Conservation (phyloP, 2,888 invertebrate species). For the Spialia ferax region DNA sequence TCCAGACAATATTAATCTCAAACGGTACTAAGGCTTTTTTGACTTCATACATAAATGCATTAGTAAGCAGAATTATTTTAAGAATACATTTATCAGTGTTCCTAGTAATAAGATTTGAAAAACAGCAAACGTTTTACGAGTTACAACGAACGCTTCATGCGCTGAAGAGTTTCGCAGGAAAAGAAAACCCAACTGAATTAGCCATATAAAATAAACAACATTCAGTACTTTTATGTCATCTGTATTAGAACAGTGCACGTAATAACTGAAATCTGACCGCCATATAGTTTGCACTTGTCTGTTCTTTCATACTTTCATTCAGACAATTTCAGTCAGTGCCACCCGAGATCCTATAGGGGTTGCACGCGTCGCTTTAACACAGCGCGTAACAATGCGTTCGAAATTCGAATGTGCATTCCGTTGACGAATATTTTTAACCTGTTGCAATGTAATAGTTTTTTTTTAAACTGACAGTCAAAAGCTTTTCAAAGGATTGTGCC, state of each 20-base stretch:
- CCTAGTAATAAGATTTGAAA: no score
- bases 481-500: constrained; percentile 53
- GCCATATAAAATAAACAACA: not conserved
- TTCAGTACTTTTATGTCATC: not conserved
- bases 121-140: no score
- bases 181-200: not conserved
- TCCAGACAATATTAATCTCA: not conserved
- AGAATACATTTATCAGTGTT: no score
- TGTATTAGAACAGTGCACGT: constrained; percentile 48
- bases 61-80: no score
- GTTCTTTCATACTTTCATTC: constrained; percentile 11
- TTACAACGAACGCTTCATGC: no score
- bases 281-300: constrained; percentile 47
- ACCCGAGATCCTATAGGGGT: constrained; percentile 53
- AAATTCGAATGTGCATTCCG: constrained; percentile 31
- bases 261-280: constrained; percentile 58
- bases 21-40: not conserved
- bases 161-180: not conserved
- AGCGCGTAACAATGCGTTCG: constrained; percentile 33
- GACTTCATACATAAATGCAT: no score
- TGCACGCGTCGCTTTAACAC: constrained; percentile 48
- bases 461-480: constrained; percentile 32
- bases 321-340: constrained; percentile 54
- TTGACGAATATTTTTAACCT: constrained; percentile 26
- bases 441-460: constrained; percentile 31